Evolutionary conservation across 2,888 invertebrate genomes (phyloP).

Genomic region (Gandaritis pyraliata): DNA sequence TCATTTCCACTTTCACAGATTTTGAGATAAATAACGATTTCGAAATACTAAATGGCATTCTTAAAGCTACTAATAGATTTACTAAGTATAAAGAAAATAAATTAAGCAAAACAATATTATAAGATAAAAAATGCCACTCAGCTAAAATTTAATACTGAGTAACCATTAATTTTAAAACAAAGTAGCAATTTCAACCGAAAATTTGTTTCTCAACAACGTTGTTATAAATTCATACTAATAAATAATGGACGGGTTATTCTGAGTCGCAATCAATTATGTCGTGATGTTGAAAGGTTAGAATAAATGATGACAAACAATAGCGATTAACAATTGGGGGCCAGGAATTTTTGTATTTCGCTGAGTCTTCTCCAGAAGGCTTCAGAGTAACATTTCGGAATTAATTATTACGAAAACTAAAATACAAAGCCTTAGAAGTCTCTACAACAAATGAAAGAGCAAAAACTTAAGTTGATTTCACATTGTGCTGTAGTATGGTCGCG

Average conservation of each 20-base stretch:
- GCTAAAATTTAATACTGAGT: constrained; percentile 46
- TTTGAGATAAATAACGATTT: too few relatives aligned
- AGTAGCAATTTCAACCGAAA: constrained; percentile 43
- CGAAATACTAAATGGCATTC: too few relatives aligned
- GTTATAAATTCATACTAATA: constrained; percentile 45
- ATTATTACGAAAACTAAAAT: constrained; percentile 3
- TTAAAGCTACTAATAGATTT: not conserved
- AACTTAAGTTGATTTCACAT: too few relatives aligned
- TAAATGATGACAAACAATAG: constrained; percentile 42
- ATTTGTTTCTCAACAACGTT: constrained; percentile 43
- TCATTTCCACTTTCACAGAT: too few relatives aligned
- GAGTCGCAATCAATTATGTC: constrained; percentile 41
- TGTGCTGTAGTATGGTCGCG: too few relatives aligned
- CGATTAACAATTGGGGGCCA: constrained; percentile 27
- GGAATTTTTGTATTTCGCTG: constrained; percentile 21
- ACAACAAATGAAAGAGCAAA: too few relatives aligned
- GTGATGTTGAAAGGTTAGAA: constrained; percentile 40
- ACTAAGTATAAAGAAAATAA: constrained; percentile 29
- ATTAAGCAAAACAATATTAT: constrained; percentile 36
- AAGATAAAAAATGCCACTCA: constrained; percentile 37
- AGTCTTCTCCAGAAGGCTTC: constrained; percentile 5
- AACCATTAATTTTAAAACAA: constrained; percentile 47
- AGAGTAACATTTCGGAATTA: constrained; percentile 21
- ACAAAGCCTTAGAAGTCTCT: not conserved
- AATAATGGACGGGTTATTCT: constrained; percentile 41